These are phyloP conservation scores for Caranx ignobilis DNA, from an alignment of 2,113 vertebrate species.

Conservation along the genomic window DNA sequence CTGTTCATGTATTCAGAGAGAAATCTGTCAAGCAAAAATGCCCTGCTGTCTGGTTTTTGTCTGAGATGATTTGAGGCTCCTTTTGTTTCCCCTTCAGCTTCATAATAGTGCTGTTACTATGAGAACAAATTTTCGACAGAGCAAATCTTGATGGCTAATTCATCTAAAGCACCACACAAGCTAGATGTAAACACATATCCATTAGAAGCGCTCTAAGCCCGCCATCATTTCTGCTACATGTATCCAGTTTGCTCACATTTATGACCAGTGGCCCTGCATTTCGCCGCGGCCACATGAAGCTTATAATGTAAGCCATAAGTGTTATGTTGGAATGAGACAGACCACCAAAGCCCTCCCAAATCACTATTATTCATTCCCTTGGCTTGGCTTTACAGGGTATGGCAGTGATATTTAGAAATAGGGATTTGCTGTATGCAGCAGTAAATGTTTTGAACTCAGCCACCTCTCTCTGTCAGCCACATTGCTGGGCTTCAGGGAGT, in stretches of 20 bases:
- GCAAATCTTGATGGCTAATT: background rate
- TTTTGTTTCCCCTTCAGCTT: conserved; percentile 9
- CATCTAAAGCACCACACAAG: background rate
- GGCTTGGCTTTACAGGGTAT: conserved; percentile 46
- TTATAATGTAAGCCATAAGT: conserved; percentile 68
- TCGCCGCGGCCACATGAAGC: conserved; percentile 56
- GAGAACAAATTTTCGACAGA: background rate
- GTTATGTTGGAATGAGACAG: conserved; percentile 61
- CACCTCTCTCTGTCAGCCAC: conserved; percentile 54
- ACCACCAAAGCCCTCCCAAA: conserved; percentile 60
- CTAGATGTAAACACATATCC: conserved; percentile 10
- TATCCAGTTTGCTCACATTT: conserved; percentile 36
- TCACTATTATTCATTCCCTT: conserved; percentile 65
- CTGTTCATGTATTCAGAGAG: background rate
- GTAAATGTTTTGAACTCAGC: conserved; percentile 68
- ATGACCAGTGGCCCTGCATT: conserved; percentile 32
- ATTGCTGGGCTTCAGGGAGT: conserved; percentile 38
- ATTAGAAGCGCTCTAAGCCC: conserved; percentile 17
- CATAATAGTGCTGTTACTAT: background rate
- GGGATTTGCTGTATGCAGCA: conserved; percentile 58
- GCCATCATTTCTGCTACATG: conserved; percentile 33
- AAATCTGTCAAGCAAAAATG: background rate
- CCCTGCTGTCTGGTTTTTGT: background rate
- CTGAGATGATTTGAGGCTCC: background rate
- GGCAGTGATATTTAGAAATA: conserved; percentile 56